Evolutionary conservation across 2,797 vertebrate species (phyloP).

Genomic region (Diglossa cyanea): DNA sequence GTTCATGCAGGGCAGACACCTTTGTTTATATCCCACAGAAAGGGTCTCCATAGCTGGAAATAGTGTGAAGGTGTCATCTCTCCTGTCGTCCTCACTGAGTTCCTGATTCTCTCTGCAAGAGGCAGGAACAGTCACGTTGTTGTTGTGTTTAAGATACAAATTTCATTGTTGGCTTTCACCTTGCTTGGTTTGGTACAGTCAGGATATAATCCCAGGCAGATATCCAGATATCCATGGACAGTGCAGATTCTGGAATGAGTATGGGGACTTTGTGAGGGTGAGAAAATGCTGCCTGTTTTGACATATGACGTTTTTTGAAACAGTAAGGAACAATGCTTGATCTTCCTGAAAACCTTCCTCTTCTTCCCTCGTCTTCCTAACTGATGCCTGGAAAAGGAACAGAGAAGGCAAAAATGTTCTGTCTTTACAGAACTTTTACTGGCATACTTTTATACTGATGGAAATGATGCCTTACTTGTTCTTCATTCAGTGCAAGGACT

Average conservation of each 20-base stretch:
- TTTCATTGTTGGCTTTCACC: neutral
- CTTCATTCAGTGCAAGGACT: neutral
- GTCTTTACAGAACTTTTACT: neutral
- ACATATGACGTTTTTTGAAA: neutral
- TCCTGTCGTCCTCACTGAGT: neutral
- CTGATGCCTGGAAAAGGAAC: neutral
- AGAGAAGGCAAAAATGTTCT: neutral
- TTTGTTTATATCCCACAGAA: neutral
- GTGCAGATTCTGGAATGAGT: neutral
- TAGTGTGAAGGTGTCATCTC: rapidly evolving
- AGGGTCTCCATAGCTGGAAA: neutral
- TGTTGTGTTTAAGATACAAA: neutral
- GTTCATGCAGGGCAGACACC: no score
- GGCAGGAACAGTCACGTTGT: rapidly evolving
- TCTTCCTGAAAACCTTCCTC: neutral
- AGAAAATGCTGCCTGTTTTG: neutral
- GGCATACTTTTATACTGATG: neutral
- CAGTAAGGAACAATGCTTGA: neutral
- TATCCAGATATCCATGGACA: neutral
- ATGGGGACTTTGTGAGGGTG: neutral
- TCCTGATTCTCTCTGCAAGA: neutral
- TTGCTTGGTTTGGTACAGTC: neutral
- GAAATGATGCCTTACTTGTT: neutral
- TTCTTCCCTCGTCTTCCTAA: neutral
- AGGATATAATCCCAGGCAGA: neutral